phyloP scores from a whole-genome alignment of 30 jellyfish, hydroid and myxozoan species.

The Turritopsis rubra region DNA sequence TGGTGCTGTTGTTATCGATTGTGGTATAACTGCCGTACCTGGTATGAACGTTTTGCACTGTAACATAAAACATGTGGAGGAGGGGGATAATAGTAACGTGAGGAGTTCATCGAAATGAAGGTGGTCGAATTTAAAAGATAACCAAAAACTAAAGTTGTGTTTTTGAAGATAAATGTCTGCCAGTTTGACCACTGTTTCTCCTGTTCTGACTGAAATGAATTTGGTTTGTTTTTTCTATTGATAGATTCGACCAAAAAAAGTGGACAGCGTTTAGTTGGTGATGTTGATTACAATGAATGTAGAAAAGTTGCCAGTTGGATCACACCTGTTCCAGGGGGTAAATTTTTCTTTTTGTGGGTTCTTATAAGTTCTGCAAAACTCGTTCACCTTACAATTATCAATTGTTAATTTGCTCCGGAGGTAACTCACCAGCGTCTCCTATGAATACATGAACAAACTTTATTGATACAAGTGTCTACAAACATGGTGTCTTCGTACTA shows the following conservation, averaged over 20 bases:
- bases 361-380: not conserved
- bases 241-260: slow-evolving; percentile 71
- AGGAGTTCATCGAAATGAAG: not conserved
- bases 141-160: not conserved
- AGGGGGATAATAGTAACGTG: not conserved
- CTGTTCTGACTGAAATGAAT: too few relatives aligned
- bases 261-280: slow-evolving; percentile 92
- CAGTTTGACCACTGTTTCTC: too few relatives aligned
- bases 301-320: slow-evolving; percentile 89
- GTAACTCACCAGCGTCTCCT: too few relatives aligned
- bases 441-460: too few relatives aligned
- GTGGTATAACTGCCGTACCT: slow-evolving; percentile 92
- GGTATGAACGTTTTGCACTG: slow-evolving; percentile 35
- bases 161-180: too few relatives aligned
- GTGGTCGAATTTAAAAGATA: not conserved
- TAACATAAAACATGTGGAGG: too few relatives aligned
- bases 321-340: slow-evolving; percentile 99
- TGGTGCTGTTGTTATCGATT: slow-evolving; percentile 92
- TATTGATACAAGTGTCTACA: too few relatives aligned
- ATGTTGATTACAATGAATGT: slow-evolving; percentile 74
- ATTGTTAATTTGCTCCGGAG: too few relatives aligned
- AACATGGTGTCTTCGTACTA: too few relatives aligned
- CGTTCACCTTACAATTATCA: not conserved
- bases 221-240: too few relatives aligned
- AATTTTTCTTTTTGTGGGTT: not conserved